Evolutionary conservation across 2,113 vertebrate genomes (phyloP).

Genomic region (Parus major): DNA sequence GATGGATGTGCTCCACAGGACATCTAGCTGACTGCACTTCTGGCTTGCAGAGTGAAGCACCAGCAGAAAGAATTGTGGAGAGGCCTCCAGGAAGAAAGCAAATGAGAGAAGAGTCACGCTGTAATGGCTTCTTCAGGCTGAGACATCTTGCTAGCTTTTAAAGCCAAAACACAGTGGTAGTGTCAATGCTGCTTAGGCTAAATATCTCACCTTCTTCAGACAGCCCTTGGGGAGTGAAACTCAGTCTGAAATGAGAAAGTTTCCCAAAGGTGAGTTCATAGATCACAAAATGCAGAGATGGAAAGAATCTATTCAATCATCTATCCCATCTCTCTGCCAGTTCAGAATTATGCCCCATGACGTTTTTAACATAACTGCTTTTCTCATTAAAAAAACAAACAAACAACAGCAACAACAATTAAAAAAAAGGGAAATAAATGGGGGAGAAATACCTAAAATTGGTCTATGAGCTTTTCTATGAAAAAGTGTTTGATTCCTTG

Average conservation of each 20-base stretch:
- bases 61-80: background rate
- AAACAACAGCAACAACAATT: background rate
- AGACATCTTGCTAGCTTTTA: background rate
- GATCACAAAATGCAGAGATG: slow-evolving; percentile 30
- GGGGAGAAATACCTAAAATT: background rate
- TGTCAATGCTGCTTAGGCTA: background rate
- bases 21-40: background rate
- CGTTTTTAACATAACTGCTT: slow-evolving; percentile 47
- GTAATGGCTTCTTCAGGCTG: background rate
- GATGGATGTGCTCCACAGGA: background rate
- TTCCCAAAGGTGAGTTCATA: slow-evolving; percentile 49
- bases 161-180: background rate
- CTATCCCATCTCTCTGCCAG: slow-evolving; percentile 38
- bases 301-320: slow-evolving; percentile 58
- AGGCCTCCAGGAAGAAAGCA: background rate
- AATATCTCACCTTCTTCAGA: background rate
- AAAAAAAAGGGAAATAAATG: background rate
- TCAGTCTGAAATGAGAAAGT: background rate
- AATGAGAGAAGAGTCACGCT: background rate
- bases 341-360: slow-evolving; percentile 40
- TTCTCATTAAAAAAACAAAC: slow-evolving; percentile 6
- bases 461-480: background rate
- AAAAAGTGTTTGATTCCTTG: background rate
- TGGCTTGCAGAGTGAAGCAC: background rate
- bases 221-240: background rate